A percentile compares a stretch with the other conserved stretches of the same genome.
These are phyloP conservation scores for Ceyx margarethae DNA, from an alignment of 2,113 vertebrate genomes.

Conservation along the genomic window DNA sequence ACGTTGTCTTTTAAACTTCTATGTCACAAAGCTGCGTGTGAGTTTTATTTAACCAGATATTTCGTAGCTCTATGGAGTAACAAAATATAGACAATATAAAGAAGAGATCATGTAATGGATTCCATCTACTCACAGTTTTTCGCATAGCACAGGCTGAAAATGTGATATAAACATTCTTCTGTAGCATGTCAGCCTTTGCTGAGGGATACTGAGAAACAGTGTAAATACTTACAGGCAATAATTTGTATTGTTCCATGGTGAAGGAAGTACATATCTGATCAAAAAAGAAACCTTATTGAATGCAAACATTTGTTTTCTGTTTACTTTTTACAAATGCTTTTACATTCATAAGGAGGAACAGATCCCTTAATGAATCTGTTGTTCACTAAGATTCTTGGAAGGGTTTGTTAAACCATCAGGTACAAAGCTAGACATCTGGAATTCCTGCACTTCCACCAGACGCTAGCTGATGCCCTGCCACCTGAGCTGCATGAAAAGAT, in stretches of 20 bases:
- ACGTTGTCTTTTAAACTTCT: not conserved
- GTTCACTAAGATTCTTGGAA: not conserved
- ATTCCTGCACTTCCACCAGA: not conserved
- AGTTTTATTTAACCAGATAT: not conserved
- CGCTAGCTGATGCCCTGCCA: conserved; percentile 21
- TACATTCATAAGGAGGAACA: not conserved
- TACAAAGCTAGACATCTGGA: conserved; percentile 19
- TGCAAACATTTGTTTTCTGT: conserved; percentile 13
- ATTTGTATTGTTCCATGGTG: not conserved
- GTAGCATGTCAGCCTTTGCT: conserved; percentile 27
- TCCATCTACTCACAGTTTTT: not conserved
- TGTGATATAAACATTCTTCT: not conserved
- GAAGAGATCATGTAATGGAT: not conserved
- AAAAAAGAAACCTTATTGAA: conserved; percentile 7
- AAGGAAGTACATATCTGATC: not conserved
- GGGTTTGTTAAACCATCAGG: not conserved
- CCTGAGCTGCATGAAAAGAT: conserved; percentile 36
- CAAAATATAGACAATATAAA: not conserved
- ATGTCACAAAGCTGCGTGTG: not conserved
- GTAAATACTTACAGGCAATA: not conserved
- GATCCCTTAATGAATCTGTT: conserved; percentile 10
- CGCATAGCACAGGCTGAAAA: conserved; percentile 2
- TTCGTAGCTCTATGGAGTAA: not conserved
- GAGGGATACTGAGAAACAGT: not conserved
- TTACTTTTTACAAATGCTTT: conserved; percentile 18